Evolutionary conservation across 2,113 vertebrate species (phyloP).

Genomic region (Hippocampus zosterae): DNA sequence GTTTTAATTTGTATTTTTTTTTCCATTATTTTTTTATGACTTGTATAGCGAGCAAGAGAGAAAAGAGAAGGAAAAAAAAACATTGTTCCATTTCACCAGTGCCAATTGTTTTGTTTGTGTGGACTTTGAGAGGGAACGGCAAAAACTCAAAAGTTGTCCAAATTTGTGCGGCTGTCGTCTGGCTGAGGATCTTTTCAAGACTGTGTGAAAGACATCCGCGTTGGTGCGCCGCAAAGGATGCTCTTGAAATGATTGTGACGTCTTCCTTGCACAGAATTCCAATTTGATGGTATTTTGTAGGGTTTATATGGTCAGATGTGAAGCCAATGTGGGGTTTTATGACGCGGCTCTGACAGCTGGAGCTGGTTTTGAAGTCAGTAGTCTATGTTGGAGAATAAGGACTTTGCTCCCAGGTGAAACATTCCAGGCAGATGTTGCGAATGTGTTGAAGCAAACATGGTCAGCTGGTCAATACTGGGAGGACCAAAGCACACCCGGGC

Average conservation of each 20-base stretch:
- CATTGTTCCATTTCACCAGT: conserved; percentile 72
- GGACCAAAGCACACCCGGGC: conserved; percentile 13
- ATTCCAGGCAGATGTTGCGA: conserved; percentile 41
- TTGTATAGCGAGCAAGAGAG: conserved; percentile 64
- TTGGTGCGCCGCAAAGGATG: conserved; percentile 30
- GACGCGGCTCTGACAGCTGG: conserved; percentile 19
- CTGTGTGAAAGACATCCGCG: conserved; percentile 35
- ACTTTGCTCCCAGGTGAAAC: conserved; percentile 37
- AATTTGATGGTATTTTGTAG: conserved; percentile 42
- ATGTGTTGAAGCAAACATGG: neutral
- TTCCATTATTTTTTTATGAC: conserved; percentile 76
- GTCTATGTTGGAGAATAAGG: conserved; percentile 11
- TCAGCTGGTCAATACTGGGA: neutral
- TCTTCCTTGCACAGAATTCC: conserved; percentile 68
- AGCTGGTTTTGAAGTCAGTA: conserved; percentile 18
- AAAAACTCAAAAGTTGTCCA: conserved; percentile 53
- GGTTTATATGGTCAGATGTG: conserved; percentile 47
- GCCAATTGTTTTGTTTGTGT: conserved; percentile 66
- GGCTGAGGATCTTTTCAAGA: conserved; percentile 35
- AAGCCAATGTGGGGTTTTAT: conserved; percentile 49
- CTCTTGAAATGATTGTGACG: conserved; percentile 62
- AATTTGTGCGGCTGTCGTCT: conserved; percentile 54
- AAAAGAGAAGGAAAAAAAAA: conserved; percentile 33
- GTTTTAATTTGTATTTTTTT: conserved; percentile 58
- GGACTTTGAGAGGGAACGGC: conserved; percentile 54